phyloP scores from a whole-genome alignment of 2,888 invertebrate genomes.

The Gasteruption jaculator region DNA sequence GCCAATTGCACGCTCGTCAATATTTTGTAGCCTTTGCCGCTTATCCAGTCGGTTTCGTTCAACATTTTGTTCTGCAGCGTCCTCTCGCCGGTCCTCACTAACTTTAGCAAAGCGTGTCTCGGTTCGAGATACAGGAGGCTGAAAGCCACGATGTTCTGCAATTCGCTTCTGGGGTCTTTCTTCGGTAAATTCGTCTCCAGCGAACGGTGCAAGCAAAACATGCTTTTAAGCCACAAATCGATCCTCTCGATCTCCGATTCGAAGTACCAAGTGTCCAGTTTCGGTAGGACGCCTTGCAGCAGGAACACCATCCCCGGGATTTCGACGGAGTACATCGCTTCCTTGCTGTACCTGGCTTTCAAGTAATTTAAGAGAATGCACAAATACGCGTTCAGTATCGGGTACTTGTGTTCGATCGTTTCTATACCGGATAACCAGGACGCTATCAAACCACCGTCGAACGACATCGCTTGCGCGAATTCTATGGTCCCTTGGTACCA shows the following conservation, averaged over 20 bases:
- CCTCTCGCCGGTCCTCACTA: slow-evolving; percentile 45
- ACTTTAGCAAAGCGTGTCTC: slow-evolving; percentile 44
- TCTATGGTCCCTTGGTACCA: slow-evolving; percentile 42
- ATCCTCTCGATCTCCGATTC: slow-evolving; percentile 42
- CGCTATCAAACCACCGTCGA: slow-evolving; percentile 46
- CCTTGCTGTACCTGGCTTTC: slow-evolving; percentile 39
- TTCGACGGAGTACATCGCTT: slow-evolving; percentile 44
- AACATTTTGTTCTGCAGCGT: slow-evolving; percentile 46
- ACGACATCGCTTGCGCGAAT: slow-evolving; percentile 45
- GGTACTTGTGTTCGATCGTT: slow-evolving; percentile 46
- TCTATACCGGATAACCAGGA: slow-evolving; percentile 49
- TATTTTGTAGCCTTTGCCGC: slow-evolving; percentile 46
- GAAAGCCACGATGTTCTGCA: slow-evolving; percentile 45
- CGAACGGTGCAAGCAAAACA: slow-evolving; percentile 46
- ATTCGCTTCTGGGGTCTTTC: slow-evolving; percentile 42
- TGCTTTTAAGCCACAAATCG: slow-evolving; percentile 45
- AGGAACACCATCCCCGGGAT: slow-evolving; percentile 50
- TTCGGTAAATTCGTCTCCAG: slow-evolving; percentile 39
- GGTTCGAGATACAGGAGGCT: slow-evolving; percentile 47
- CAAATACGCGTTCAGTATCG: slow-evolving; percentile 45
- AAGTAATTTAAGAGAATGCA: slow-evolving; percentile 45
- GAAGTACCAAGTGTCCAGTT: slow-evolving; percentile 49
- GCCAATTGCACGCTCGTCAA: slow-evolving; percentile 48
- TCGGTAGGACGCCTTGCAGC: slow-evolving; percentile 46
- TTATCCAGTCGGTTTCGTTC: slow-evolving; percentile 48